phyloP scores from a whole-genome alignment of 1,140 invertebrate genomes.

The Drosophila lacertosa region DNA sequence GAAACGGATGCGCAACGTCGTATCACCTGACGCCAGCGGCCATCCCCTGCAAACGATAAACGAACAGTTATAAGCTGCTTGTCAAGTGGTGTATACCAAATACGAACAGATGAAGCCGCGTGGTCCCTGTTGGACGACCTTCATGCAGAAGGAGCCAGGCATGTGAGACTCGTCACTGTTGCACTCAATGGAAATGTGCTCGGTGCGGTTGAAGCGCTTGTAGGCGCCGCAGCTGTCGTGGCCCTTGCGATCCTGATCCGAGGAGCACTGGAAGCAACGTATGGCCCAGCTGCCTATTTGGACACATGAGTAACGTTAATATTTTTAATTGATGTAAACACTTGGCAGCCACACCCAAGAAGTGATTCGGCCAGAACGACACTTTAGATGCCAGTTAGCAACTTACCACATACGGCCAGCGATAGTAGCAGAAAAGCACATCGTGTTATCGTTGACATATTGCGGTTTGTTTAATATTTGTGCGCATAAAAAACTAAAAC shows the following conservation, averaged over 20 bases:
- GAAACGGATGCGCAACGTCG: slow-evolving; percentile 94
- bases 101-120: slow-evolving; percentile 95
- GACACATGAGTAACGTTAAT: slow-evolving; percentile 15
- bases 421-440: slow-evolving; percentile 52
- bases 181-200: slow-evolving; percentile 94
- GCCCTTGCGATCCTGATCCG: slow-evolving; percentile 89
- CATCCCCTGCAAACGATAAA: slow-evolving; percentile 90
- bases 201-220: slow-evolving; percentile 90
- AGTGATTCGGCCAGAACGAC: slow-evolving; percentile 5
- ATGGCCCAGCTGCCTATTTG: slow-evolving; percentile 83
- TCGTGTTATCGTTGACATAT: slow-evolving; percentile 41
- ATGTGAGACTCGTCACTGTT: slow-evolving; percentile 94
- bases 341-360: slow-evolving; percentile 65
- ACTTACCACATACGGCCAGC: slow-evolving; percentile 55
- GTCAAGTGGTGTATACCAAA: not conserved
- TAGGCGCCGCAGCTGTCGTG: slow-evolving; percentile 95
- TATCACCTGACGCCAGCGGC: slow-evolving; percentile 96
- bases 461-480: slow-evolving; percentile 14
- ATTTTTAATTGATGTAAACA: slow-evolving; percentile 31
- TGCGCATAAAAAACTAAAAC: slow-evolving; percentile 34
- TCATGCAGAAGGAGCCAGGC: slow-evolving; percentile 97
- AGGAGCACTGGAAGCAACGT: slow-evolving; percentile 95
- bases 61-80: not conserved
- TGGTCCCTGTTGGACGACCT: slow-evolving; percentile 94
- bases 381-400: not conserved